Percentiles rank a stretch among this genome's conserved stretches.
Evolutionary conservation across 1,140 invertebrate species (phyloP).

Genomic region (Adoxophyes honmai): DNA sequence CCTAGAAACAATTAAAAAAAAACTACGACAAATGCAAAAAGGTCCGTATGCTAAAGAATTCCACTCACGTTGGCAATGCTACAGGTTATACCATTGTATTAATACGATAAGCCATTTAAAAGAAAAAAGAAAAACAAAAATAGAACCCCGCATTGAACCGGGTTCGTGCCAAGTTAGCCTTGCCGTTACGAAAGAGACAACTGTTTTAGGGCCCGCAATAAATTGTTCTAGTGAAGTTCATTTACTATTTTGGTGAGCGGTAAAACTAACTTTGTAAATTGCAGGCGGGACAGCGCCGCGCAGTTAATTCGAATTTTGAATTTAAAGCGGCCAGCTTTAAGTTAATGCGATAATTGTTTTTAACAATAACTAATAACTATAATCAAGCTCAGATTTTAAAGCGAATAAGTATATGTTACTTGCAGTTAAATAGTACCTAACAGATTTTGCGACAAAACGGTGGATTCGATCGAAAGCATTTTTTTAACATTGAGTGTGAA

Average conservation of each 20-base stretch:
- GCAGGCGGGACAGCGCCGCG: no score
- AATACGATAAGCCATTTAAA: conserved; percentile 6
- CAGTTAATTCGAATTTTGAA: no score
- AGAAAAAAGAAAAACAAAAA: conserved; percentile 6
- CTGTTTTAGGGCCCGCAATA: not conserved
- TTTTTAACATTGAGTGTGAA: no score
- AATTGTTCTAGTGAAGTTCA: not conserved
- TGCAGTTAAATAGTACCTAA: no score
- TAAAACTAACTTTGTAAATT: no score
- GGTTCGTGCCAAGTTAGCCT: conserved; percentile 4
- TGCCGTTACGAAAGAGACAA: not conserved
- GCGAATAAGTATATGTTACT: no score
- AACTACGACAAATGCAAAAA: conserved; percentile 6
- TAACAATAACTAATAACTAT: no score
- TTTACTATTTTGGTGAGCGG: not conserved
- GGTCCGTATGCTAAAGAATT: not conserved
- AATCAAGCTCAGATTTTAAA: no score
- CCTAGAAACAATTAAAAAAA: not conserved
- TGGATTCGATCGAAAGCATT: no score
- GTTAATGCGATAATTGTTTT: no score
- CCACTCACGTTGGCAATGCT: not conserved
- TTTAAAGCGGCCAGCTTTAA: no score
- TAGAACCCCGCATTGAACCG: not conserved
- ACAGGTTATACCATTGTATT: conserved; percentile 14
- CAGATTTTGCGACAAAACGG: no score